Evolutionary conservation across 1,140 invertebrate species (phyloP).

Genomic region (Triops cancriformis): DNA sequence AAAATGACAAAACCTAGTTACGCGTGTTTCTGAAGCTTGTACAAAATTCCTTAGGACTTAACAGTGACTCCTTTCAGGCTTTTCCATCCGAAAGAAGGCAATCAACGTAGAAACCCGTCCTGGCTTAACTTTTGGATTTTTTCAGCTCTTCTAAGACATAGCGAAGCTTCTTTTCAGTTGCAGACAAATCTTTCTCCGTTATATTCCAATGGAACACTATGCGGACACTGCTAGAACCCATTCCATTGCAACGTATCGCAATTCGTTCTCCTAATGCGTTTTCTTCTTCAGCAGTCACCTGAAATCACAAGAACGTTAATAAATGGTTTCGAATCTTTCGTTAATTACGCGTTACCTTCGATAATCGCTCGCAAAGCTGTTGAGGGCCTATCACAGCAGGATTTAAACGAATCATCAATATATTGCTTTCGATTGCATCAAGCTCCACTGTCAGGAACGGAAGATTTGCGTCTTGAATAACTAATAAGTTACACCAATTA

Average conservation of each 20-base stretch:
- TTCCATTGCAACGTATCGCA: slow-evolving; percentile 18
- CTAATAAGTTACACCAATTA: slow-evolving; percentile 40
- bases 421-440: slow-evolving; percentile 64
- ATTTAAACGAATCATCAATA: slow-evolving; percentile 57
- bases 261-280: neutral
- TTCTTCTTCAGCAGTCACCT: neutral
- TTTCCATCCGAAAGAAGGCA: too few species aligned
- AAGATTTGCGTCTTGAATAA: slow-evolving; percentile 45
- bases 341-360: neutral
- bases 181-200: slow-evolving; percentile 43
- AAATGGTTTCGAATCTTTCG: neutral
- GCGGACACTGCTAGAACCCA: slow-evolving; percentile 47
- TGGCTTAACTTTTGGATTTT: neutral
- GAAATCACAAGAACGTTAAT: neutral
- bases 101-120: neutral
- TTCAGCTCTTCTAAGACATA: slow-evolving; percentile 46
- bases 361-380: neutral
- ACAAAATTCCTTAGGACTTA: too few species aligned
- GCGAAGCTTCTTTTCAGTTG: slow-evolving; percentile 50
- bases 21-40: too few species aligned
- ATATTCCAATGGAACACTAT: slow-evolving; percentile 61
- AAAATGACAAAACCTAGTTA: too few species aligned
- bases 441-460: slow-evolving; percentile 53
- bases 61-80: too few species aligned
- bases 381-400: slow-evolving; percentile 27